phyloP scores from a whole-genome alignment of 1,140 invertebrate genomes.

The Trichonephila clavipes region DNA sequence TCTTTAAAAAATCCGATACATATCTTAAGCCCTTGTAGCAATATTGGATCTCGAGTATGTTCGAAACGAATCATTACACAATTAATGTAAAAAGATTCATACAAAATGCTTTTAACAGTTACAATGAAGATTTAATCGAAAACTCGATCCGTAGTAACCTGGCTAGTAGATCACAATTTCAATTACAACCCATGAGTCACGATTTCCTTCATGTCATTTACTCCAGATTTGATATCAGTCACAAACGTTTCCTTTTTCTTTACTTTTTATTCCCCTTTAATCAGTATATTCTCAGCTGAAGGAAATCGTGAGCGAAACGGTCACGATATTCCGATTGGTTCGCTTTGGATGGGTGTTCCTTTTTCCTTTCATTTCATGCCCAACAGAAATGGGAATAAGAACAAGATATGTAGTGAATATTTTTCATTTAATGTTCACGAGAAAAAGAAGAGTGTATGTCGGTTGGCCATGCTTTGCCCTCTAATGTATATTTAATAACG shows the following conservation, averaged over 20 bases:
- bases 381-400: conserved; percentile 37
- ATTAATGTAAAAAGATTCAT: conserved; percentile 30
- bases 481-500: conserved; percentile 75
- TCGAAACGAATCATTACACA: background rate
- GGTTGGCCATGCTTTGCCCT: conserved; percentile 61
- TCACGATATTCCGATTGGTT: conserved; percentile 59
- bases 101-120: conserved; percentile 30
- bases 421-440: conserved; percentile 70
- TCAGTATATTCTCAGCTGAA: conserved; percentile 33
- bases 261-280: conserved; percentile 29
- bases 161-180: conserved; percentile 53
- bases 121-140: conserved; percentile 47
- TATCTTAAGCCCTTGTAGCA: background rate
- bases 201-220: conserved; percentile 65
- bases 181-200: conserved; percentile 64
- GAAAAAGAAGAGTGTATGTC: conserved; percentile 47
- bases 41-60: background rate
- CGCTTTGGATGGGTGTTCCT: conserved; percentile 26
- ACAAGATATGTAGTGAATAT: conserved; percentile 71
- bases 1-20: background rate
- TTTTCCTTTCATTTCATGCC: conserved; percentile 14
- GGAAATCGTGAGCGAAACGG: conserved; percentile 36
- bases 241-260: background rate
- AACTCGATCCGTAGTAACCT: background rate
- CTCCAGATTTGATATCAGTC: conserved; percentile 63